Percentiles rank a stretch among this genome's conserved stretches.
These are phyloP conservation scores for Cynocephalus volans DNA, from an alignment of 2,113 vertebrate genomes.

Conservation along the genomic window DNA sequence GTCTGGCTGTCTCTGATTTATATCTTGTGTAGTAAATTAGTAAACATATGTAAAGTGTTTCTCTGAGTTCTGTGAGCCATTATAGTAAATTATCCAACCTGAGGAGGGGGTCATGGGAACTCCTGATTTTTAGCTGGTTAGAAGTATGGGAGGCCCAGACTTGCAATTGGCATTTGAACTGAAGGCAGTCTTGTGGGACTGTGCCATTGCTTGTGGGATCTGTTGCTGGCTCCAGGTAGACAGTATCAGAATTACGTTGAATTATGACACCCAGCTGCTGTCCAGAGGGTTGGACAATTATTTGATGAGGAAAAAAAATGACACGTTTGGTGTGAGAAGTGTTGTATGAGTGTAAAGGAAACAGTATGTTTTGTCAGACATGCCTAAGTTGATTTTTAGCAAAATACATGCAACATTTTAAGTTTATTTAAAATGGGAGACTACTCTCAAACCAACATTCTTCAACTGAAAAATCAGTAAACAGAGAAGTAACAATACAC, in stretches of 20 bases:
- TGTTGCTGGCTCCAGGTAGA: background rate
- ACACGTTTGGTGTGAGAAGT: too few species aligned
- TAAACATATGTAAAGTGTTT: background rate
- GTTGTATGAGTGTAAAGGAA: background rate
- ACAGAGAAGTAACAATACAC: background rate
- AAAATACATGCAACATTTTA: background rate
- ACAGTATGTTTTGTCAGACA: background rate
- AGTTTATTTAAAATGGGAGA: background rate
- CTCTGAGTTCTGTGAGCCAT: background rate
- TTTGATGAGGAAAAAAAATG: background rate
- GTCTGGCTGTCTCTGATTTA: background rate
- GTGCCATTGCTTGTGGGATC: background rate
- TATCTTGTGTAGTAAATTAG: background rate
- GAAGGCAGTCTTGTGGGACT: background rate
- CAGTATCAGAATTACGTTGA: background rate
- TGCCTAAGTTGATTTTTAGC: background rate
- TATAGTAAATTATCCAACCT: background rate
- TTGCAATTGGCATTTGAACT: background rate
- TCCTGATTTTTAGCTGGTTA: background rate
- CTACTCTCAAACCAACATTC: background rate
- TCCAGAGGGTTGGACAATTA: background rate
- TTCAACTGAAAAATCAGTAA: slow-evolving; percentile 56
- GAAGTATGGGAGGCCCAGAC: background rate
- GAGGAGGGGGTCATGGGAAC: background rate
- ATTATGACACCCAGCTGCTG: background rate